Base-by-base conservation (phyloP, 2,797 vertebrate species). In the Rhinogobio ventralis region DNA sequence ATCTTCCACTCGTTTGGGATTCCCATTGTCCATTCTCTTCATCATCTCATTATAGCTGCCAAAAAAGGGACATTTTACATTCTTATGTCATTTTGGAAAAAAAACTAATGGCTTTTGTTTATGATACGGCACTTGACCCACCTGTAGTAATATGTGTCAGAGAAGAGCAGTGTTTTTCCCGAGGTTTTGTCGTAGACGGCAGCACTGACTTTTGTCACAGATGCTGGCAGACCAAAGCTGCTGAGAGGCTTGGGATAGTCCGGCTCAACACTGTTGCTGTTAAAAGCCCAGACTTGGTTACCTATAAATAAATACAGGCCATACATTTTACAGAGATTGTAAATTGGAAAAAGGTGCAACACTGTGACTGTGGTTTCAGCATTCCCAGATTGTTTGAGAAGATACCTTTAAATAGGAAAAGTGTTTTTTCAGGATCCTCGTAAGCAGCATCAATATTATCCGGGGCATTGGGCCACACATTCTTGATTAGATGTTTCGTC, bases 101-200 rank as follows among this genome's bases (percentile, higher is more conserved):
- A n/a, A n/a, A n/a, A n/a, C n/a, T n/a, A n/a, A 20, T 0, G 71
- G 46, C 9, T 14, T 74, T 74, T 14, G 19, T 53, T 53, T 55
- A 14, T 74, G 5, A 51, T 20, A 11, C 2, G 9, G 10, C 20
- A 75, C 49, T 83, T 77, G 11, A 64, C 81, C 85, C 93, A 95
- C 95, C 95, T 95, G 92, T 95, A 96, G 75, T 93, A 94, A 85
- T 92, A 90, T 66, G 92, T 87, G 33, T 91, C 92, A 75, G 87
- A 66, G 76, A 96, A 96, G 89, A 96, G 94, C 75, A 95, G 91
- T 42, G 95, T 95, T 88, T 95, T 96, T 57, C 90, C 88, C 36
- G 92, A 92, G 1, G 86, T 86, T 88, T 82, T 88, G 57, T 95
- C 89, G 73, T 92, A 95, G 88, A 95, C 78, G 4, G 91, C 95